phyloP scores from a whole-genome alignment of 2,113 vertebrate genomes.

The Fukomys damarensis region DNA sequence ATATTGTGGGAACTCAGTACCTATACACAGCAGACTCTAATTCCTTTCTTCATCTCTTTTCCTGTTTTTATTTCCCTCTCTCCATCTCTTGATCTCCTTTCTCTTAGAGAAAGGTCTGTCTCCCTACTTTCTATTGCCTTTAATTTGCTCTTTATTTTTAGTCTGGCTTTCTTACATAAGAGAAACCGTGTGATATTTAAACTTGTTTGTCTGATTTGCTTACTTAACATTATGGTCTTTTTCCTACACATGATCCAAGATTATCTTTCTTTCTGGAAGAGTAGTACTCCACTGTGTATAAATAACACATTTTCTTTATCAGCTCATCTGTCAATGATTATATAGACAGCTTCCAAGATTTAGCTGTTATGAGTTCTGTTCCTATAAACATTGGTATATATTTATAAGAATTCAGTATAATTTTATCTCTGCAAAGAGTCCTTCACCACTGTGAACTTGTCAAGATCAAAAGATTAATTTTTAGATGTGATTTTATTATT shows the following conservation, averaged over 20 bases:
- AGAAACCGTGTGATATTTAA: neutral
- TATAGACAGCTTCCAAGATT: neutral
- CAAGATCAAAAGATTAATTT: neutral
- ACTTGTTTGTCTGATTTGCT: neutral
- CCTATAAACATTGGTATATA: neutral
- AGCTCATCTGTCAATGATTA: neutral
- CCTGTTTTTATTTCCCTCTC: neutral
- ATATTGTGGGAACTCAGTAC: neutral
- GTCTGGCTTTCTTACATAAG: neutral
- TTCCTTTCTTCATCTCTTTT: neutral
- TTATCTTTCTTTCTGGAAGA: neutral
- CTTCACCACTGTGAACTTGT: neutral
- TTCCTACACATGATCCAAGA: neutral
- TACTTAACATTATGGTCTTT: neutral
- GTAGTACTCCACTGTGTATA: neutral
- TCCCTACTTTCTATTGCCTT: neutral
- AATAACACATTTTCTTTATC: neutral
- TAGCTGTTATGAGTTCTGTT: neutral
- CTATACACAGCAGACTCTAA: too few relatives aligned
- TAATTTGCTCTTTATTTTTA: neutral
- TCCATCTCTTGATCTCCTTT: neutral
- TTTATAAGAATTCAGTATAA: neutral
- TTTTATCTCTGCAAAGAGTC: slow-evolving; percentile 17
- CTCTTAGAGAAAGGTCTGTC: neutral
- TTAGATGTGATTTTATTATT: neutral